Evolutionary conservation across 2,888 invertebrate species (phyloP).

Genomic region (Rhagophthalmus giganteus): DNA sequence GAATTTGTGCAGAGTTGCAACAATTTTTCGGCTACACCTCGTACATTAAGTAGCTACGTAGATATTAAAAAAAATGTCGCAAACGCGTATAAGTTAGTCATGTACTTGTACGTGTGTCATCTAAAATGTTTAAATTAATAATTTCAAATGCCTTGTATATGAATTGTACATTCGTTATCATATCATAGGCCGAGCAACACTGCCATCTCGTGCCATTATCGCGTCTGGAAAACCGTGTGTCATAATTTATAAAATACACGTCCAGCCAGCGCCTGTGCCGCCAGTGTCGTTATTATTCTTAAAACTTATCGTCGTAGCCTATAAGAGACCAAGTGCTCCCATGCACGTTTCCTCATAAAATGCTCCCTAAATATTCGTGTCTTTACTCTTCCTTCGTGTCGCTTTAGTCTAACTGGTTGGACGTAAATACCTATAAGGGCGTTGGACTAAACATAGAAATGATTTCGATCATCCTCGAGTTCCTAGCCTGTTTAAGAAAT

Average conservation of each 20-base stretch:
- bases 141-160: slow-evolving; percentile 53
- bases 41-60: slow-evolving; percentile 41
- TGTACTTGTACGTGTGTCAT: slow-evolving; percentile 33
- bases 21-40: slow-evolving; percentile 13
- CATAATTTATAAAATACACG: slow-evolving; percentile 21
- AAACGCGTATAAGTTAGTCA: slow-evolving; percentile 32
- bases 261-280: slow-evolving; percentile 31
- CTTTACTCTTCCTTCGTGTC: slow-evolving; percentile 41
- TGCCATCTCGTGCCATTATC: slow-evolving; percentile 53
- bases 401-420: slow-evolving; percentile 43
- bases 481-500: slow-evolving; percentile 20
- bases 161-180: slow-evolving; percentile 54
- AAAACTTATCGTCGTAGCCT: slow-evolving; percentile 27
- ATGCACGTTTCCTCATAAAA: slow-evolving; percentile 38
- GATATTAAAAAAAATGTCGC: slow-evolving; percentile 41
- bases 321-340: slow-evolving; percentile 46
- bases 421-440: slow-evolving; percentile 34
- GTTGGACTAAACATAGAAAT: slow-evolving; percentile 9
- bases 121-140: slow-evolving; percentile 34
- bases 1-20: too few species aligned
- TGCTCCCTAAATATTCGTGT: slow-evolving; percentile 24
- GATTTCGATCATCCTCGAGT: slow-evolving; percentile 6
- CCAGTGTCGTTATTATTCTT: slow-evolving; percentile 20
- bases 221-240: slow-evolving; percentile 35
- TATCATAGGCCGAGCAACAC: slow-evolving; percentile 54